Base-by-base conservation (phyloP, 2,797 vertebrate species). In the Sebastes minor region DNA sequence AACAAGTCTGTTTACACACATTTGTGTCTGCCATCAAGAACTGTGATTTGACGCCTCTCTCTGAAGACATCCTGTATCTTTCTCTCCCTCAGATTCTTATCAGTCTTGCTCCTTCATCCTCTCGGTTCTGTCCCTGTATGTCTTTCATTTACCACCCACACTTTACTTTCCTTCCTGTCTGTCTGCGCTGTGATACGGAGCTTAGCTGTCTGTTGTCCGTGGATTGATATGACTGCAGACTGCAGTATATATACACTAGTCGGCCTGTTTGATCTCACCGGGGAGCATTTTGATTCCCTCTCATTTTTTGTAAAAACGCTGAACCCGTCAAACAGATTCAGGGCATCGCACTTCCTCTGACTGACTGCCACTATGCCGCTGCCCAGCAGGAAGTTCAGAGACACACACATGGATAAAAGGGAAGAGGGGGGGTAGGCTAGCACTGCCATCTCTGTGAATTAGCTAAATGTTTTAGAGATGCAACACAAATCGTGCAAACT, bases 211-310 rank as follows among this genome's bases (percentile, higher is more conserved):
- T 76, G 73, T 67, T 12, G 62, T 75, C 71, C 74, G 27, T 57
- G 68, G 69, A 74, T 55, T 12, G 56, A 22, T 68, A 53, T 46
- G 68, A 69, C 81, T 68, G 68, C 69, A 60, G 60, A 52, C 82
- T 57, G 38, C 65, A 55, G 13, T 23, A 10, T 22, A 6, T 22
- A 64, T 76, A 65, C 38, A 20, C 30, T 6, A 38, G 61, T 27
- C 32, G 28, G 67, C 3, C 59, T 49, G 56, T 83, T 84, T 89
- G 74, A 88, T 75, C 90, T 86, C 75, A 2, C 63, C 27, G 13
- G 74, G 84, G 79, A 84, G 65, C 67, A 4, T 79, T 79, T 69
- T 62, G 66, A 73, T 75, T 71, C 74, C 13, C 27, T 73, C 67
- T 68, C 27, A 52, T 71, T 74, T 80, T 74, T 65, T 76, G 62